Conservation (phyloP, 2,113 vertebrate species). For the Otolemur garnettii region DNA sequence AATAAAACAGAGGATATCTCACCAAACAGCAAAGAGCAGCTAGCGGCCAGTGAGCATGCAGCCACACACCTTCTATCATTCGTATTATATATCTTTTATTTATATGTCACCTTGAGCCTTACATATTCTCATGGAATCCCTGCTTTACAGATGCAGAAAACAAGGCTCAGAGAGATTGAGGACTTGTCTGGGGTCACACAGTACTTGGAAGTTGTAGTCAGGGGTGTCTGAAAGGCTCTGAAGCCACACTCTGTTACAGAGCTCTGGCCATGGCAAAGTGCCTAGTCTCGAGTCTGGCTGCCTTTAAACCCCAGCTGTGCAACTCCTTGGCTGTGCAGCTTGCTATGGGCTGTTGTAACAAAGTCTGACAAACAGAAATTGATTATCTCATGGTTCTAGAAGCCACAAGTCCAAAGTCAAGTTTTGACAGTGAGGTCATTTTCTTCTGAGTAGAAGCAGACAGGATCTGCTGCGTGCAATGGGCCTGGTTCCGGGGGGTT, state of each 20-base stretch:
- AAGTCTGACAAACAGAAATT: background rate
- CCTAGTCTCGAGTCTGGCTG: background rate
- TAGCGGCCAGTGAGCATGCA: background rate
- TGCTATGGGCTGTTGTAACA: background rate
- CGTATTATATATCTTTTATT: background rate
- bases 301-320: background rate
- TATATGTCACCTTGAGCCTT: background rate
- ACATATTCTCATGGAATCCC: background rate
- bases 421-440: background rate
- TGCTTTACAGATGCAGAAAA: background rate
- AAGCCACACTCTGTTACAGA: background rate
- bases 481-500: background rate
- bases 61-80: background rate
- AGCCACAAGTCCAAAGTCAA: background rate
- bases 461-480: background rate
- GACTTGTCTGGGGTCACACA: background rate
- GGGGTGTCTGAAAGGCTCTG: background rate
- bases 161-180: background rate
- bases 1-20: background rate
- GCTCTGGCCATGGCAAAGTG: background rate
- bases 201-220: background rate
- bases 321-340: background rate
- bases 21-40: background rate
- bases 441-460: background rate
- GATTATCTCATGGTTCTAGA: background rate